Evolutionary conservation across 2,113 vertebrate species (phyloP), one percentile per base, ranked within the genome.

Genomic region (Jacana jacana): DNA sequence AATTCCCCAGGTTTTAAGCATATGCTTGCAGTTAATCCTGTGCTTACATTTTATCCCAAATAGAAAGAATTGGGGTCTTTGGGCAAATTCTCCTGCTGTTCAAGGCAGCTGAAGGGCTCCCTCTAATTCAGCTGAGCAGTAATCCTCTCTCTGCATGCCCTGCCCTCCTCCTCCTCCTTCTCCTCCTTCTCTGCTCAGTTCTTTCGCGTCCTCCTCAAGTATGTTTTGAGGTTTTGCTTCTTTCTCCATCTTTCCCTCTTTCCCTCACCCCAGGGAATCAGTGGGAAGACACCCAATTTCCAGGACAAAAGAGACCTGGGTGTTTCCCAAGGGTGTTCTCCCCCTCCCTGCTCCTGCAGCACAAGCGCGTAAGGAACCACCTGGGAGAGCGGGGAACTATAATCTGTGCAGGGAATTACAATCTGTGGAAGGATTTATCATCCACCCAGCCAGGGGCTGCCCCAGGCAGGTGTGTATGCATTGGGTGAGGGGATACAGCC

Each of bases 11-110:
- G 86, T 79, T 73, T 96, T 96, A 86, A 96, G 65, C 95, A 96
- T 96, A 96, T 89, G 95, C 27, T 92, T 71, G 69, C 64, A 57
- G 88, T 96, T 96, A 97, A 97, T 96, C 90, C 81, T 2, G 22
- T 61, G 88, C 95, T 96, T 96, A 95, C 52, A 84, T 84, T 91
- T 91, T 49, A 86, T 96, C 86, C 91, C 81, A 93, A 91, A 84
- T 39, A 65, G 88, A 77, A 92, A 96, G 91, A 96, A 96, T 61
- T 93, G 95, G 93, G 92, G 90, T 96, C 91, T 91, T 86, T 33
- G 86, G 86, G 84, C 91, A 93, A 95, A 97, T 95, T 96, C 91
- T 95, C 91, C 96, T 95, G 95, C 96, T 95, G 94, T 96, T 96
- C 83, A 48, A 93, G 91, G 87, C 92, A 83, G 92, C 89, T 72